Evolutionary conservation across 2,888 invertebrate species (phyloP), one percentile per base, ranked within the genome.

Genomic region (Saturnia japonica): DNA sequence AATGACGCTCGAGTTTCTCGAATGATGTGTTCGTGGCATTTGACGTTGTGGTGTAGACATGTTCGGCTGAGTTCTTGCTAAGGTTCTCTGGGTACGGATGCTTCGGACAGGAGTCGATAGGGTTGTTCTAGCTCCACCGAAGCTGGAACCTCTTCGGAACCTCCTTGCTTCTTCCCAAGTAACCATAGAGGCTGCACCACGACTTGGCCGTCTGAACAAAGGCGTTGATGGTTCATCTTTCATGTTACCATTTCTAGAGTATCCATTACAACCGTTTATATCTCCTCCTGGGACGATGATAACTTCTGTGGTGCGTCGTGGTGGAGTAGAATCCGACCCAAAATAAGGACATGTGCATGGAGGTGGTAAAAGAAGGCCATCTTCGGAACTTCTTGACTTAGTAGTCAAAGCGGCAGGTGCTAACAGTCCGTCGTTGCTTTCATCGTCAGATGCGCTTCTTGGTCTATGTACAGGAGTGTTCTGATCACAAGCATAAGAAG

Each of bases 321-420:
- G 94, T 72, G 95, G 93, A 75, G 95, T 86, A 28, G 95, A 95
- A 1, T 95, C 95, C 74, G 96, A 95, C 0, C 97, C 97, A 81
- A 97, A 97, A 80, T 97, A 97, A 0, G 97, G 97, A 81, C 97
- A 97, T 0, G 97, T 97, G 85, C 97, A 97, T 0, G 97, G 96
- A 0, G 97, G 96, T 6, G 97, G 97, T 57, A 97, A 83, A 12
- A 95, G 92, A 40, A 95, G 85, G 74, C 92, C 90, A 72, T 94
- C 92, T 84, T 90, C 94, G 25, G 91, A 91, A 81, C 91, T 92
- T 66, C 94, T 83, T 1, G 93, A 93, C 74, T 93, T 94, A 8
- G 91, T 85, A 22, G 91, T 88, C 57, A 93, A 79, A 12, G 88
- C 80, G 4, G 88, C 80, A 34, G 93, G 93, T 28, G 90, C 90